Percentiles rank a stretch among this genome's conserved stretches.
These are phyloP conservation scores for Apis dorsata DNA, from an alignment of 1,140 invertebrate genomes.

Conservation along the genomic window DNA sequence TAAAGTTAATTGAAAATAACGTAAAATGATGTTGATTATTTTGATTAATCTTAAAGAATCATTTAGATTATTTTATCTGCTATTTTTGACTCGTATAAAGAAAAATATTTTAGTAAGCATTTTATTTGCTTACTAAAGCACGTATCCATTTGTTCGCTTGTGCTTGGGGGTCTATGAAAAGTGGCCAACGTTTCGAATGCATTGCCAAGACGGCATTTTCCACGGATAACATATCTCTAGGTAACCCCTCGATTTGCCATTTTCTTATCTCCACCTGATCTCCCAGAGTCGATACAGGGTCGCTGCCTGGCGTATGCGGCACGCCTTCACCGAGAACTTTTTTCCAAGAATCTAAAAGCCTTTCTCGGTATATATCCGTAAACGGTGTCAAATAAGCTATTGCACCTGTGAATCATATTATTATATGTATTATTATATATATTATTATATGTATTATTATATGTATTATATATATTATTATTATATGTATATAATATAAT, in stretches of 20 bases:
- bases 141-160: slow-evolving; percentile 88
- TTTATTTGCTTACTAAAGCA: slow-evolving; percentile 80
- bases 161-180: slow-evolving; percentile 87
- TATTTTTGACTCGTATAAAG: too few relatives aligned
- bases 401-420: slow-evolving; percentile 79
- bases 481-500: too few relatives aligned
- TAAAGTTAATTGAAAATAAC: too few relatives aligned
- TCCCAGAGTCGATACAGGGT: slow-evolving; percentile 82
- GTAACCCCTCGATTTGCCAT: slow-evolving; percentile 87
- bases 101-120: neutral
- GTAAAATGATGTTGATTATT: too few relatives aligned
- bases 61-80: too few relatives aligned
- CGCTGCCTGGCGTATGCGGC: slow-evolving; percentile 82
- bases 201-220: slow-evolving; percentile 86
- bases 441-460: too few relatives aligned
- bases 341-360: slow-evolving; percentile 71
- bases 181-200: slow-evolving; percentile 83
- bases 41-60: too few relatives aligned
- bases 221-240: slow-evolving; percentile 84
- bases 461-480: too few relatives aligned
- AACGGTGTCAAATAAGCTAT: slow-evolving; percentile 87
- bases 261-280: slow-evolving; percentile 82
- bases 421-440: too few relatives aligned
- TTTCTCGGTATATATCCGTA: slow-evolving; percentile 80
- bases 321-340: slow-evolving; percentile 65